Conservation (phyloP, 2,113 vertebrate species). For the Axis porcinus region DNA sequence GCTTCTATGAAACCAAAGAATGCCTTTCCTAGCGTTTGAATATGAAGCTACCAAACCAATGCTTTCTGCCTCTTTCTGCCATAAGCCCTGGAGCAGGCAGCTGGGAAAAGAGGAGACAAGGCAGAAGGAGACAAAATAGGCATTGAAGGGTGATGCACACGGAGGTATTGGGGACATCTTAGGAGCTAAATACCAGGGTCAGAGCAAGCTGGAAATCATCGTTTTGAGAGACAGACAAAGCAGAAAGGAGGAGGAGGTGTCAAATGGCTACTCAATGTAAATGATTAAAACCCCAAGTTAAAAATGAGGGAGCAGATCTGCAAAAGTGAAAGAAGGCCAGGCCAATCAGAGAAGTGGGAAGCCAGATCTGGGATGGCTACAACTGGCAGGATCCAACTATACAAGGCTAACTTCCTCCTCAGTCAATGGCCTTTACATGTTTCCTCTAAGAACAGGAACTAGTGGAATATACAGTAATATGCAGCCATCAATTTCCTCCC, state of each 20-base stretch:
- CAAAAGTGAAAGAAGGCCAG: background rate
- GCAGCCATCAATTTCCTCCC: background rate
- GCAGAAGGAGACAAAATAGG: background rate
- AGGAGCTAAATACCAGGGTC: background rate
- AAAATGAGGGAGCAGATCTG: background rate
- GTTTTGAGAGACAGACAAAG: background rate
- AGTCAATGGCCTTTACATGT: background rate
- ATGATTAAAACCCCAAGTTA: background rate
- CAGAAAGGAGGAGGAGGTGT: background rate
- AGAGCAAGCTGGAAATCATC: background rate
- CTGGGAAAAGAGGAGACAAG: background rate
- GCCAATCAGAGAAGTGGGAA: background rate
- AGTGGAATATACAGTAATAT: background rate
- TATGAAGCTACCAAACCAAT: background rate
- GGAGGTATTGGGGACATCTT: background rate
- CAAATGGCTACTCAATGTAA: background rate
- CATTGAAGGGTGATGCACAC: fast-evolving
- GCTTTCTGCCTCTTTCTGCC: background rate
- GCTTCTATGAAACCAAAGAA: background rate
- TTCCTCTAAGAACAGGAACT: background rate
- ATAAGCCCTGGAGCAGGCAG: background rate
- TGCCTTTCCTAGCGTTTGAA: background rate
- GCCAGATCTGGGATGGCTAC: background rate
- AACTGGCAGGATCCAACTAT: background rate
- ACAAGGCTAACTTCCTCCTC: background rate